A percentile compares a stretch with the other conserved stretches of the same genome.
phyloP scores from a whole-genome alignment of 2,797 vertebrate genomes.

The Strix occidentalis region DNA sequence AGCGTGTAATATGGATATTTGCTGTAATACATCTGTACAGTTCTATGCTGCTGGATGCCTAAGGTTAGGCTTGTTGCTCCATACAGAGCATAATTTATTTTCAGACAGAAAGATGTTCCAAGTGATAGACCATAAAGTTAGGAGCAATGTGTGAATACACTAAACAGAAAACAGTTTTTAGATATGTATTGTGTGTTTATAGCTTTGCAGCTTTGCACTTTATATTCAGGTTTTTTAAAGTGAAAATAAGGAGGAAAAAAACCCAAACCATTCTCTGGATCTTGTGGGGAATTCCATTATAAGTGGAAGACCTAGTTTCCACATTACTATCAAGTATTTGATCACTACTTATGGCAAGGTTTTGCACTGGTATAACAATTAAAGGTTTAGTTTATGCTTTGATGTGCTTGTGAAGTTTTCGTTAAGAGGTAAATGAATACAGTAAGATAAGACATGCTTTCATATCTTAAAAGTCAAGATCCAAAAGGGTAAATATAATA shows the following conservation, averaged over 20 bases:
- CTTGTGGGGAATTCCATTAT: neutral
- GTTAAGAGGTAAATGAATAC: neutral
- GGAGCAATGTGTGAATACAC: neutral
- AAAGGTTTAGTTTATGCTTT: neutral
- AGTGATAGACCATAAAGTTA: neutral
- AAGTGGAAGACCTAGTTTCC: neutral
- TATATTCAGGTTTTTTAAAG: neutral
- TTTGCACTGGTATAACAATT: neutral
- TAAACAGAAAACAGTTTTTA: neutral
- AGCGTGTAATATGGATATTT: slow-evolving; percentile 13
- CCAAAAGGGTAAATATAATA: neutral
- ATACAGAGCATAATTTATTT: slow-evolving; percentile 5
- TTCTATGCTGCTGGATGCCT: neutral
- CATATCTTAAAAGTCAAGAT: neutral
- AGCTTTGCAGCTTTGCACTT: neutral
- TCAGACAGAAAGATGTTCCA: neutral
- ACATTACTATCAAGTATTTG: neutral
- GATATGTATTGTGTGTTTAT: neutral
- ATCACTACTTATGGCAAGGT: neutral
- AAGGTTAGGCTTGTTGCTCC: slow-evolving; percentile 19
- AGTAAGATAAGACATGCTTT: neutral
- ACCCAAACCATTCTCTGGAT: neutral
- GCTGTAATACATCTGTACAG: slow-evolving; percentile 44
- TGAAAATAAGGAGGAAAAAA: neutral
- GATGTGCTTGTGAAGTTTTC: neutral